phyloP scores from a whole-genome alignment of 2,888 invertebrate species.

The Notodromas monacha region DNA sequence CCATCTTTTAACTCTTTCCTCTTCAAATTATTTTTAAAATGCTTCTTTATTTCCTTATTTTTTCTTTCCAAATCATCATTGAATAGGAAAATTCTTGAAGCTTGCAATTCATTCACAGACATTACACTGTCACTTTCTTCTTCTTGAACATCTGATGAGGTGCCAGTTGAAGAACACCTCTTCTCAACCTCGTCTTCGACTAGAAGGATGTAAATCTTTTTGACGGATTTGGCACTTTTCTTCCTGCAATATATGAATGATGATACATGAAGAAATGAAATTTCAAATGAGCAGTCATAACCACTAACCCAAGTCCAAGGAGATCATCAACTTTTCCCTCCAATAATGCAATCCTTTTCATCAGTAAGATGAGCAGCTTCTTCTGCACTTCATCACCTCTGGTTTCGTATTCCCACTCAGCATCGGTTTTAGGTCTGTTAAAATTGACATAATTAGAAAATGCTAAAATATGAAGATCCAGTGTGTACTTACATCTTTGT shows the following conservation, averaged over 20 bases:
- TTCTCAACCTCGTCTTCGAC: neutral
- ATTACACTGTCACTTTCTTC: slow-evolving; percentile 4
- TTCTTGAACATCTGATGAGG: slow-evolving; percentile 2
- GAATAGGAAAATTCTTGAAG: slow-evolving; percentile 1
- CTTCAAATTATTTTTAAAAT: neutral
- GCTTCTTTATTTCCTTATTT: neutral
- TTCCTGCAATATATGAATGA: neutral
- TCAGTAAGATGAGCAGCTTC: neutral
- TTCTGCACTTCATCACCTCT: slow-evolving; percentile 2
- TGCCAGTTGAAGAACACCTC: neutral
- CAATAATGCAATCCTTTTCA: neutral
- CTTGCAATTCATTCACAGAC: slow-evolving; percentile 1
- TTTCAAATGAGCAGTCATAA: neutral
- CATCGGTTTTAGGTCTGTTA: neutral
- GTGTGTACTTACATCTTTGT: neutral
- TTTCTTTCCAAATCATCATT: slow-evolving; percentile 1
- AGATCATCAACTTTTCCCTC: slow-evolving; percentile 1
- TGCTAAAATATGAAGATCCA: slow-evolving; percentile 1
- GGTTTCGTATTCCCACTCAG: neutral
- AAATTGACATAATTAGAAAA: neutral
- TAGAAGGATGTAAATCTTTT: neutral
- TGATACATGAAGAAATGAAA: neutral
- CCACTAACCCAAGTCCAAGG: slow-evolving; percentile 1
- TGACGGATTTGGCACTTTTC: slow-evolving; percentile 1
- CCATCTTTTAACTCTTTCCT: too few species aligned